Base-by-base conservation (phyloP, 2,113 vertebrate genomes). In the Corythaixoides concolor region DNA sequence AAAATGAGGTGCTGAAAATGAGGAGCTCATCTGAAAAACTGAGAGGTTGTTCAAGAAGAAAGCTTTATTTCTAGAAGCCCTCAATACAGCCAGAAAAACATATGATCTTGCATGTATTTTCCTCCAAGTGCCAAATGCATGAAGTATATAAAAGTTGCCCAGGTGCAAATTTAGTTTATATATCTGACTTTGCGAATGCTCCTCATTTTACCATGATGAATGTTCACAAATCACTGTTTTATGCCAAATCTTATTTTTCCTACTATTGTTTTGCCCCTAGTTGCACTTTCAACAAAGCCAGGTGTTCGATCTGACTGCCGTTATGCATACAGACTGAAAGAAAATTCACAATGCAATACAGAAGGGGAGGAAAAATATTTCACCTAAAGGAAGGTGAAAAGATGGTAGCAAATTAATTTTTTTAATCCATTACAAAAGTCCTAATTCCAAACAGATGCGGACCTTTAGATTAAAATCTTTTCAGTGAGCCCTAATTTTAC, bases 131-230 rank as follows among this genome's bases (percentile, higher is more conserved):
- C 21, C 60, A 86, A 20, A 2, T 72, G 50, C 22, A 28, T 4
- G 75, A 70, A 17, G 16, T 37, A 89, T 2, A 55, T 27, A 47
- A 58, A 89, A 81, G 21, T 35, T 70, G 30, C 23, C 21, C 93
- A 92, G 88, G 52, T 88, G 73, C 76, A 55, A 60, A 87, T 87
- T 75, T 73, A 77, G 11, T 86, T 75, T 52, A 21, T 35, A 53
- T 19, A 27, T 21, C 67, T 81, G 90, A 90, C 76, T 82, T 91
- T 72, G 68, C 84, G 52, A 89, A 70, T 19, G 33, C 9, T 83
- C 53, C 74, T 90, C 39, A 32, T 84, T 92, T 84, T 68, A 84
- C 56, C 33, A 15, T 78, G 85, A 95, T 55, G 20, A 96, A 94
- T 89, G 72, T 19, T 64, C 90, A 93, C 22, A 85, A 72, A 89